Base-by-base conservation (phyloP, 2,797 vertebrate genomes). In the Hoplostethus mediterraneus region DNA sequence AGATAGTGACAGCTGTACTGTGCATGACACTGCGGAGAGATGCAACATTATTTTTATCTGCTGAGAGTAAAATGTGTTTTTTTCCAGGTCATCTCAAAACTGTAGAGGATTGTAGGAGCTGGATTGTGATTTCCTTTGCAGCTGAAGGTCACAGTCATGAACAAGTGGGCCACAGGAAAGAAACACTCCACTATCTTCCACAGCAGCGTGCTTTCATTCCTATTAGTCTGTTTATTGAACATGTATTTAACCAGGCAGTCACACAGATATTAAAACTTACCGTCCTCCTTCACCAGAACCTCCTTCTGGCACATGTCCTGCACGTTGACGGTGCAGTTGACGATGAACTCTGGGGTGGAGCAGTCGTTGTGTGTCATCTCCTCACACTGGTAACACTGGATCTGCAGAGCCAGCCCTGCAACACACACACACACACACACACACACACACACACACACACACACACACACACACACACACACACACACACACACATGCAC, bases 291-390 rank as follows among this genome's bases (percentile, higher is more conserved):
- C 82, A 98, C 96, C 89, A 98, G 96, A 6, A 99, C 97, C 93
- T 99, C 98, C 84, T 98, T 99, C 93, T 99, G 97, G 89, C 98
- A 99, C 94, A 96, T 98, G 90, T 99, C 96, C 92, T 99, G 98
- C 59, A 99, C 98, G 0, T 99, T 99, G 58, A 99, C 96, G 0
- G 98, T 99, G 86, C 98, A 99, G 87, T 99, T 99, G 63, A 98
- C 97, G 1, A 99, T 96, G 88, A 97, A 98, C 79, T 99, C 96
- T 0, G 97, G 96, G 0, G 96, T 94, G 2, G 97, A 96, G 91
- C 98, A 99, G 89, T 99, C 97, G 45, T 96, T 95, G 25, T 96
- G 94, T 62, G 95, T 96, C 89, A 96, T 96, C 92, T 99, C 97
- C 80, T 99, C 97, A 73, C 98, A 99, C 91, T 99, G 98, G 87